phyloP scores from a whole-genome alignment of 2,797 vertebrate species.

The Alcedo quadribrachys region DNA sequence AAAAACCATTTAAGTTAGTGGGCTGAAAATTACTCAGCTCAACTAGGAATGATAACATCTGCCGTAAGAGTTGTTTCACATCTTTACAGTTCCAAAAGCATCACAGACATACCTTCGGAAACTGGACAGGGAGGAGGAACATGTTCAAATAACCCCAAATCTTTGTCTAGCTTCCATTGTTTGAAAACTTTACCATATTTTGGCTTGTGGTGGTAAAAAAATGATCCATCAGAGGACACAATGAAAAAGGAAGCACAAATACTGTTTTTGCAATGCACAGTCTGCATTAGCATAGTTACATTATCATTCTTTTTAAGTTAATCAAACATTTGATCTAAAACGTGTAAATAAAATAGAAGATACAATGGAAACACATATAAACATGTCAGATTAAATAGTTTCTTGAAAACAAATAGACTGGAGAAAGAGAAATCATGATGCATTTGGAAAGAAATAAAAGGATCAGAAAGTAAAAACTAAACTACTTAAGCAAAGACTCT shows the following conservation, averaged over 20 bases:
- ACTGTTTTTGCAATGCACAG: neutral
- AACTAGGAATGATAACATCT: conserved; percentile 39
- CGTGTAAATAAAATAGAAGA: conserved; percentile 43
- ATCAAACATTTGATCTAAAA: conserved; percentile 33
- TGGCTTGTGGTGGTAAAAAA: neutral
- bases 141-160: neutral
- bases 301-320: neutral
- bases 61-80: conserved; percentile 49
- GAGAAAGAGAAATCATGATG: neutral
- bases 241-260: neutral
- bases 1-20: conserved; percentile 46
- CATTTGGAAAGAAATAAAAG: conserved; percentile 19
- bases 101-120: conserved; percentile 14
- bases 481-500: conserved; percentile 8
- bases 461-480: neutral
- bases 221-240: neutral
- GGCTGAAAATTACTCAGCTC: conserved; percentile 52
- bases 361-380: conserved; percentile 46
- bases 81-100: conserved; percentile 43
- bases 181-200: neutral
- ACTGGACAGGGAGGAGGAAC: neutral
- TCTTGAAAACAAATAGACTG: neutral
- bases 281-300: neutral
- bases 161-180: conserved; percentile 11
- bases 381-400: conserved; percentile 39